Evolutionary conservation across 2,888 invertebrate species (phyloP).

Genomic region (Ormia ochracea): DNA sequence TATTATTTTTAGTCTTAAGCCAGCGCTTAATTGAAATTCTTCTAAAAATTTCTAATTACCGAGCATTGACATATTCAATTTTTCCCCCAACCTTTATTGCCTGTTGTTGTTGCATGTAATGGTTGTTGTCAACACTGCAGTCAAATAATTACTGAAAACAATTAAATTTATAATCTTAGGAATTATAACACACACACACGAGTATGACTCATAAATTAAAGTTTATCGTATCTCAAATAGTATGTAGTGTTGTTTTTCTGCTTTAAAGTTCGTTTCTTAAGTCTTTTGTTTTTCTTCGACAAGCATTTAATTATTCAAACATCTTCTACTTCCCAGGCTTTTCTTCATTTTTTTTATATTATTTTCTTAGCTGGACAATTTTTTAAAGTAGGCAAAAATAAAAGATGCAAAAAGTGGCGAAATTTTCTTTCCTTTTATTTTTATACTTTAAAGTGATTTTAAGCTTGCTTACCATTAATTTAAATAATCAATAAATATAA

Average conservation of each 20-base stretch:
- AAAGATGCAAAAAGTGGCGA: background rate
- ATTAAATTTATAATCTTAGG: background rate
- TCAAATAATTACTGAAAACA: too few relatives aligned
- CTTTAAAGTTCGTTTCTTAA: background rate
- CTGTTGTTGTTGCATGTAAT: too few relatives aligned
- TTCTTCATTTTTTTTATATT: background rate
- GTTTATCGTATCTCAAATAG: too few relatives aligned
- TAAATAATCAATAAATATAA: constrained; percentile 60
- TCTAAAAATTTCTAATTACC: too few relatives aligned
- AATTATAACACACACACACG: too few relatives aligned
- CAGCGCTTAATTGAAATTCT: too few relatives aligned
- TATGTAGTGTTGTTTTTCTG: background rate
- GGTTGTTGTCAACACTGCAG: too few relatives aligned
- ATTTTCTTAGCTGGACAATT: background rate
- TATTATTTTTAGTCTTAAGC: too few relatives aligned
- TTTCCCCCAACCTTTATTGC: too few relatives aligned
- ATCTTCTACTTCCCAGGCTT: constrained; percentile 1
- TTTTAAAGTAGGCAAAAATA: background rate
- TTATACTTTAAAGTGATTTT: constrained; percentile 12
- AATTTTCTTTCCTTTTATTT: constrained; percentile 4
- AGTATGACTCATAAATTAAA: too few relatives aligned
- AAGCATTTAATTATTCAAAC: constrained; percentile 6
- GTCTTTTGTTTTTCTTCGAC: background rate
- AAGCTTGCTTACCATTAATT: constrained; percentile 53
- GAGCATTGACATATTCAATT: too few relatives aligned